These are phyloP conservation scores for Oreochromis spilurus DNA, from an alignment of 2,113 vertebrate genomes.

Conservation along the genomic window DNA sequence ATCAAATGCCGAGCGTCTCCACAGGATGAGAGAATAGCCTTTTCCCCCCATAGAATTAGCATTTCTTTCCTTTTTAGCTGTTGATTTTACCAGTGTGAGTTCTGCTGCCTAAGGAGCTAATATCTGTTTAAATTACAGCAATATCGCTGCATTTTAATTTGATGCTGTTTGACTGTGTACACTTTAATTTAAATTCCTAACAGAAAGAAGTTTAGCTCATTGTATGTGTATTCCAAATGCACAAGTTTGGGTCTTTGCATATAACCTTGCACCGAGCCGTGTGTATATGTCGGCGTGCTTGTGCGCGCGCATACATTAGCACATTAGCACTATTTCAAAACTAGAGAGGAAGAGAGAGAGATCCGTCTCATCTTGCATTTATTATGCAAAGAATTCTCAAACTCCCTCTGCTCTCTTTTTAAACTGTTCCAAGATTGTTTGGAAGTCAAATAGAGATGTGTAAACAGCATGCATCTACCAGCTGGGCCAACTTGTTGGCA, in stretches of 20 bases:
- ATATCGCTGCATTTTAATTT: conserved; percentile 57
- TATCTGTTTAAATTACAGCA: conserved; percentile 58
- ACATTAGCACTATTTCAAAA: conserved; percentile 16
- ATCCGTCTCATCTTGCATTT: conserved; percentile 25
- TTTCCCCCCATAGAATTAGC: conserved; percentile 19
- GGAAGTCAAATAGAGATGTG: conserved; percentile 60
- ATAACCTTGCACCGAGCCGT: conserved; percentile 10
- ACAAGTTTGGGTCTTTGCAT: conserved; percentile 27
- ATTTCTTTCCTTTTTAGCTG: conserved; percentile 54
- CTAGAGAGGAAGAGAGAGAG: neutral
- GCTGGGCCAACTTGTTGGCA: conserved; percentile 41
- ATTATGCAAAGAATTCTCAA: conserved; percentile 51
- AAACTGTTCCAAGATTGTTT: conserved; percentile 57
- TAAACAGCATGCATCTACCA: conserved; percentile 44
- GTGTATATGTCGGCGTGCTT: neutral
- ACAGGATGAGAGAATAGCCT: conserved; percentile 36
- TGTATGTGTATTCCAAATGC: conserved; percentile 25
- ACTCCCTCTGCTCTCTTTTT: conserved; percentile 35
- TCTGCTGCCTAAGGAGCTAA: conserved; percentile 58
- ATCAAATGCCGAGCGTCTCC: conserved; percentile 26
- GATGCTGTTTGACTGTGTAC: conserved; percentile 44
- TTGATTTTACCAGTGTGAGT: conserved; percentile 57
- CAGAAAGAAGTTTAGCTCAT: conserved; percentile 15
- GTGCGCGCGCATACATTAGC: neutral
- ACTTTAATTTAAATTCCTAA: conserved; percentile 42